Evolutionary conservation across 2,797 vertebrate genomes (phyloP).

Genomic region (Characodon lateralis): DNA sequence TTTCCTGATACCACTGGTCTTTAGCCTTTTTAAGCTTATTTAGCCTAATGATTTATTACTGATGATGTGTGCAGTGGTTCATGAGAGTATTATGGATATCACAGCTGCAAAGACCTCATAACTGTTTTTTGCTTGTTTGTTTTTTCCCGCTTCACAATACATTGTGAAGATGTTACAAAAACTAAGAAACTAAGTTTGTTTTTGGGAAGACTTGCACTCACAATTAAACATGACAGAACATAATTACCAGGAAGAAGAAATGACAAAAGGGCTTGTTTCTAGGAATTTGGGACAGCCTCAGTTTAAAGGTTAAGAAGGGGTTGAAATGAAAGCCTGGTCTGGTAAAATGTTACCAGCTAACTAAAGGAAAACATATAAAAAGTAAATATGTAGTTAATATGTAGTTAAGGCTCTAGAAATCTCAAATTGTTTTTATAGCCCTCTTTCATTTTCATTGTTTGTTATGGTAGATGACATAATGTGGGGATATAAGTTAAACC

Average conservation of each 20-base stretch:
- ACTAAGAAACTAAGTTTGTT: neutral
- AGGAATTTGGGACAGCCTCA: too few relatives aligned
- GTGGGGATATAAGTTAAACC: too few relatives aligned
- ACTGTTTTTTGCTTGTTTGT: neutral
- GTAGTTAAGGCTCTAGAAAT: too few relatives aligned
- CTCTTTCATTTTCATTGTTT: too few relatives aligned
- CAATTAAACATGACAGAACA: neutral
- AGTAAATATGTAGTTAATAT: too few relatives aligned
- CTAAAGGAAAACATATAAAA: too few relatives aligned
- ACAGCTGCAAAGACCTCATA: slow-evolving; percentile 7
- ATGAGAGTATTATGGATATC: slow-evolving; percentile 13
- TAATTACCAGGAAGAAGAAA: neutral
- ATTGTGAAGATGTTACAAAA: neutral
- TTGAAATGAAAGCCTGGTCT: too few relatives aligned
- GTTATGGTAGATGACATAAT: neutral
- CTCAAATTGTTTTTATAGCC: too few relatives aligned
- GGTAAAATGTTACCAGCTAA: too few relatives aligned
- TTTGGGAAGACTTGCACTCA: neutral
- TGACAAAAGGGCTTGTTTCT: too few relatives aligned
- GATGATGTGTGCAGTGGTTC: slow-evolving; percentile 34
- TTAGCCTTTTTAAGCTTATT: slow-evolving; percentile 23
- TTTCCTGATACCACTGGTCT: slow-evolving; percentile 17
- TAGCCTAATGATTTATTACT: slow-evolving; percentile 9
- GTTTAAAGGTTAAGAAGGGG: too few relatives aligned
- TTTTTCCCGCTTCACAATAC: neutral